Evolutionary conservation across 2,113 vertebrate species (phyloP), one percentile per base, ranked within the genome.

Genomic region (Lutjanus erythropterus): DNA sequence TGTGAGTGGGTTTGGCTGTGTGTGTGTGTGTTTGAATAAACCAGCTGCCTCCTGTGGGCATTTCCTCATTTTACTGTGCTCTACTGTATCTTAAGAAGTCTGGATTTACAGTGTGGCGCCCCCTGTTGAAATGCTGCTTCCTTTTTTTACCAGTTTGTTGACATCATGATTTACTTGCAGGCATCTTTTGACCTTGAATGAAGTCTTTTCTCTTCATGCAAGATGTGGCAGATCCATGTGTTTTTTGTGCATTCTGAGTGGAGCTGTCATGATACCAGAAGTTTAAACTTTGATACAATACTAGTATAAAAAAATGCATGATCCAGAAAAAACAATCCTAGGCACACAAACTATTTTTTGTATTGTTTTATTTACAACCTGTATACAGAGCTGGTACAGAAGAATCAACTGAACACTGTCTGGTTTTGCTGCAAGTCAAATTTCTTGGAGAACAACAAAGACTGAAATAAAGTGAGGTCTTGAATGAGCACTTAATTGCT

Each of bases 101-200:
- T 55, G 67, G 33, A 49, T 89, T 81, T 79, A 71, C 74, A 78
- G 39, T 70, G 72, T 86, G 78, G 85, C 74, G 46, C 90, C 91
- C 88, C 87, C 87, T 90, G 69, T 90, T 85, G 86, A 88, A 77
- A 81, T 3, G 56, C 37, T 67, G 55, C 19, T 71, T 69, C 46
- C 56, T 15, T 37, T 31, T 8, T 23, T 9, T 25, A 14, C 19
- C 16, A 33, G 6, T 69, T 44, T 64, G 77, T 55, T 78, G 59
- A 80, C 59, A 41, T 21, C 16, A 0, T 59, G 66, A 66, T 80
- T 83, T 71, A 87, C 2, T 29, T 25, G 2, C 37, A 53, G 19
- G 18, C 18, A 56, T 58, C 21, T 46, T 73, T 65, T 65, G 11
- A 58, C 14, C 9, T 37, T 47, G 78, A 62, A 75, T 41, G 47